Base-by-base conservation (phyloP, 2,113 vertebrate genomes). In the Lonchura striata region DNA sequence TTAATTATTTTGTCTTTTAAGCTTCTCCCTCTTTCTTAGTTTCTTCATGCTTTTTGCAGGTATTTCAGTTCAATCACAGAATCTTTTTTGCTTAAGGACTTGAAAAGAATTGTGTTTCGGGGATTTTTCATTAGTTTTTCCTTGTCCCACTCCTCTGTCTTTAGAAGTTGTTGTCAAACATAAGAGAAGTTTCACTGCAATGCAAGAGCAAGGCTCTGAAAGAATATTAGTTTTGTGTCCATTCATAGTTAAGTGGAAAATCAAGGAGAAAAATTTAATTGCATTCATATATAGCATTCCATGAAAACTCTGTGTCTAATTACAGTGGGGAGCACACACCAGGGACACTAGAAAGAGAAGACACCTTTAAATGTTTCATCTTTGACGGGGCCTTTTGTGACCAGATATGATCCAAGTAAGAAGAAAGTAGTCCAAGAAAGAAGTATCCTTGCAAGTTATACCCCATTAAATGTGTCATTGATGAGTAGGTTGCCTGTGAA, bases 221-320 rank as follows among this genome's bases (percentile, higher is more conserved):
- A 91, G 82, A 84, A 96, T 97, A 97, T 95, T 98, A 61, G 24
- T 18, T 95, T 97, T 97, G 81, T 92, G 82, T 95, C 86, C 87
- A 82, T 85, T 96, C 68, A 90, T 90, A 94, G 94, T 92, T 93
- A 96, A 95, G 76, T 7, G n/a, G 56, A 91, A 95, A 94, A 95
- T 90, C 71, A 94, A 95, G 61, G 72, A 88, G 72, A 93, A 89
- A 92, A 88, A 92, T 64, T 82, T 95, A 97, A 97, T 90, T 96
- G 94, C 90, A 70, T 27, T 95, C 57, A 86, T 78, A 95, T 30
- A 88, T 49, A 92, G 13, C 61, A 56, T 95, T 83, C 92, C 33
- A 53, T 85, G 88, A 81, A 95, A 96, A 95, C 69, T 87, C 53
- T 82, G 16, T 47, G 13, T 80, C 89, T 97, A 96, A 97, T 97